Evolutionary conservation across 2,113 vertebrate species (phyloP), one percentile per base, ranked within the genome.

Genomic region (Crotophaga sulcirostris): DNA sequence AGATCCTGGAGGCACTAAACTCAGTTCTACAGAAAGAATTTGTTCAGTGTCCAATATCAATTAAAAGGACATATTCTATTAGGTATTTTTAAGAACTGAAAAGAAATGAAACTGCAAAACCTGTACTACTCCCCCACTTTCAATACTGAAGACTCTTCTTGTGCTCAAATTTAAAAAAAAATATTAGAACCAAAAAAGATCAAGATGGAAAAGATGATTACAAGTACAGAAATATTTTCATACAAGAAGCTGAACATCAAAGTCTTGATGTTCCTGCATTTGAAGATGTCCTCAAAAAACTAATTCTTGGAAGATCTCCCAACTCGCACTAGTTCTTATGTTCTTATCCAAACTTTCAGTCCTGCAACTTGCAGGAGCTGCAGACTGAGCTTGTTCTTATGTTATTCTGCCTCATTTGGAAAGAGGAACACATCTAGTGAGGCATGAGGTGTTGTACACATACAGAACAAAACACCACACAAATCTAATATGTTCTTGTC

Each of bases 311-410:
- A 89, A 87, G 34, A 70, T 11, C 5, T 52, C 38, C 80, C 19
- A 23, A 7, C 62, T 88, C 75, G 60, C 47, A 67, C 14, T 47
- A 38, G 6, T 49, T 75, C 13, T 55, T 58, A 26, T 9, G 7
- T 29, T 64, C 72, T 60, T 59, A 66, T 2, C 10, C 28, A 78
- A 81, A 26, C 16, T 67, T 74, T 70, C 44, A 24, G 34, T 18
- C 23, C n/a, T 67, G 24, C 14, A 49, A 6, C 19, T 34, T 74
- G 36, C 9, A 51, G 38, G 11, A 89, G 11, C 13, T 67, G 21
- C 12, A 67, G 33, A 45, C 33, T 26, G 34, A 86, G 18, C 0
- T 1, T 1, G 1, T 52, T 68, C 11, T 79, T n/a, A 72, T 0
- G 1, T 69, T 54, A 49, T 40, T n/a, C 45, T 45, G 24, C 62